Conservation (phyloP, 2,113 vertebrate genomes). For the Diphyllodes magnificus region DNA sequence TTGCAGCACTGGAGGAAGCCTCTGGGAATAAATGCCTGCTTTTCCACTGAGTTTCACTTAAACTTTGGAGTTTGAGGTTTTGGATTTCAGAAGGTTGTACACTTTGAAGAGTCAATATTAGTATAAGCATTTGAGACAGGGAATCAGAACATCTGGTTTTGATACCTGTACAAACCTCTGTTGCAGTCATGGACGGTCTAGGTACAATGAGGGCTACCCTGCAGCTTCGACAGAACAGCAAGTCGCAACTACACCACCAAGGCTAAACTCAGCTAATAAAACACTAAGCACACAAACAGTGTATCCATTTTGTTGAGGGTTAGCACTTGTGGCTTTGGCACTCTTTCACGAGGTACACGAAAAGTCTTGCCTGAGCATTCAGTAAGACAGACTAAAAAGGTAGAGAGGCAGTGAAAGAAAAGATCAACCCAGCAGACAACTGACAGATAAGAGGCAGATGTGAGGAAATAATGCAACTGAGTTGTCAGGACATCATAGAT, state of each 20-base stretch:
- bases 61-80: neutral
- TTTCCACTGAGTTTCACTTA: neutral
- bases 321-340: neutral
- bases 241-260: neutral
- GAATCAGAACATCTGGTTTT: neutral
- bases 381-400: neutral
- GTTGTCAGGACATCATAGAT: neutral
- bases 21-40: neutral
- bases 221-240: neutral
- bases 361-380: neutral
- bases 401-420: neutral
- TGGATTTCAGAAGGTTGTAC: neutral
- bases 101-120: neutral
- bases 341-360: accelerated
- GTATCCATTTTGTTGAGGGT: neutral
- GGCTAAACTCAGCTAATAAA: neutral
- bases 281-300: neutral
- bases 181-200: neutral
- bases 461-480: neutral
- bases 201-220: neutral
- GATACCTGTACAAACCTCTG: neutral
- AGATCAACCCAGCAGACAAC: neutral
- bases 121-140: neutral
- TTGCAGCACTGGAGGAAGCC: neutral
- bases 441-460: neutral